A percentile compares a stretch with the other conserved stretches of the same genome.
These are phyloP conservation scores for Leptopilina syphax DNA, from an alignment of 2,888 invertebrate species.

Conservation along the genomic window DNA sequence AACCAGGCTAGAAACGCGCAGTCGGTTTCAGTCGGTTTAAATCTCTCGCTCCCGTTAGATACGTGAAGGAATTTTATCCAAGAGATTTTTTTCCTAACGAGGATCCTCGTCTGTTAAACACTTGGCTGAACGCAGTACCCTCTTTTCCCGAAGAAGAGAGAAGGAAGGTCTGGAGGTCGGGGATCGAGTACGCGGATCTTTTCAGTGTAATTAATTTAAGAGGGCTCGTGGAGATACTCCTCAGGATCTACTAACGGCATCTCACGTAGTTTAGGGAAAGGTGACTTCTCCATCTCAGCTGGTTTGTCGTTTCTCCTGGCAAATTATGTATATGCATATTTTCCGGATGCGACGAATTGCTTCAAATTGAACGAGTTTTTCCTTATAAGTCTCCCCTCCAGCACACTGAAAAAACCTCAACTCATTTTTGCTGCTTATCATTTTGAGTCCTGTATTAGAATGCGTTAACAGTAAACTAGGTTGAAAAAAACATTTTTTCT, in stretches of 20 bases:
- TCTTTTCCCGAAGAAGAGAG: conserved; percentile 42
- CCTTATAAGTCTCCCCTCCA: too few relatives aligned
- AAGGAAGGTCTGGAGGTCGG: conserved; percentile 48
- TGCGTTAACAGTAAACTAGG: too few relatives aligned
- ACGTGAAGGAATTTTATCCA: conserved; percentile 56
- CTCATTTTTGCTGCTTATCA: too few relatives aligned
- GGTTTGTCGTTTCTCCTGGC: not conserved
- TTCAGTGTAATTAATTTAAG: conserved; percentile 76
- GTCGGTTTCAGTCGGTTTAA: conserved; percentile 49
- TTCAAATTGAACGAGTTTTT: too few relatives aligned
- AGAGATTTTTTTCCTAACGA: conserved; percentile 58
- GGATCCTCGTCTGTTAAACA: conserved; percentile 58
- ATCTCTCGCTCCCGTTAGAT: conserved; percentile 53
- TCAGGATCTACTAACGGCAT: conserved; percentile 51
- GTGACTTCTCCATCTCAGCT: not conserved
- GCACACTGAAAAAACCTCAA: too few relatives aligned
- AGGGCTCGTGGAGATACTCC: conserved; percentile 69
- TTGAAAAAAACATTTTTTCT: too few relatives aligned
- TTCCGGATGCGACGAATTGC: not conserved
- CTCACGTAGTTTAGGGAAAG: conserved; percentile 50
- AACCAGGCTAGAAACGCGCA: conserved; percentile 41
- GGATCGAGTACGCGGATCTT: conserved; percentile 71
- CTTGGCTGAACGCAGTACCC: conserved; percentile 45
- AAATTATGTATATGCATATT: not conserved
- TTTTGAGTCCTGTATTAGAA: too few relatives aligned